These are phyloP conservation scores for Tortrix viridana DNA, from an alignment of 2,888 invertebrate species.

Conservation along the genomic window DNA sequence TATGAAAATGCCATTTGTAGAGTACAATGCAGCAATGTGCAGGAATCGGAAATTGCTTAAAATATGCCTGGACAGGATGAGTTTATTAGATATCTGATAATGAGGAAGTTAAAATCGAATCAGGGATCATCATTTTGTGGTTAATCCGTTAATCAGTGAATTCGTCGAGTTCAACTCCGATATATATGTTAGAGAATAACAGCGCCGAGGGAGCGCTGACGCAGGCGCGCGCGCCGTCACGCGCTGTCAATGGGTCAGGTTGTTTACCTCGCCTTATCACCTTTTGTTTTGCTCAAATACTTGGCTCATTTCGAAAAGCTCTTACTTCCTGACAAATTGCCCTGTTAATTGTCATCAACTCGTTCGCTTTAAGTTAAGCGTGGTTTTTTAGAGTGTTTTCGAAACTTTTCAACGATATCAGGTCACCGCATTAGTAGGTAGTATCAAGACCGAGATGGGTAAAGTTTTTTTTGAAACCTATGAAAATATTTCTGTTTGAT, in stretches of 20 bases:
- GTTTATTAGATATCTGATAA: too few species aligned
- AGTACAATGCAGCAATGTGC: too few species aligned
- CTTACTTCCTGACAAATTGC: constrained; percentile 57
- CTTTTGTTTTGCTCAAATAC: constrained; percentile 82
- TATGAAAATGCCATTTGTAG: too few species aligned
- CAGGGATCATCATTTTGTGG: too few species aligned
- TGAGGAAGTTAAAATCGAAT: too few species aligned
- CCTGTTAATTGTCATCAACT: constrained; percentile 34
- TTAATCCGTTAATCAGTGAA: too few species aligned
- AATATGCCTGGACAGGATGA: too few species aligned
- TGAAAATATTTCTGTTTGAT: neutral
- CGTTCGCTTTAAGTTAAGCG: constrained; percentile 30
- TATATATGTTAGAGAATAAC: constrained; percentile 41
- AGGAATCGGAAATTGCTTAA: too few species aligned
- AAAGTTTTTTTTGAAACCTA: neutral
- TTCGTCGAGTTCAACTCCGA: too few species aligned
- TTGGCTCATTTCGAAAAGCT: constrained; percentile 62
- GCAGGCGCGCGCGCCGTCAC: constrained; percentile 55
- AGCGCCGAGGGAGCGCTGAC: constrained; percentile 46
- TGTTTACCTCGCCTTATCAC: constrained; percentile 83
- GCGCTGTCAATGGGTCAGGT: constrained; percentile 80
- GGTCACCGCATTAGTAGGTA: constrained; percentile 9
- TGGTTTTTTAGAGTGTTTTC: constrained; percentile 22
- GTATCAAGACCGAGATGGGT: too few species aligned
- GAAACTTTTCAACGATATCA: constrained; percentile 17